phyloP scores from a whole-genome alignment of 2,888 invertebrate genomes.

The Frankliniella fusca region DNA sequence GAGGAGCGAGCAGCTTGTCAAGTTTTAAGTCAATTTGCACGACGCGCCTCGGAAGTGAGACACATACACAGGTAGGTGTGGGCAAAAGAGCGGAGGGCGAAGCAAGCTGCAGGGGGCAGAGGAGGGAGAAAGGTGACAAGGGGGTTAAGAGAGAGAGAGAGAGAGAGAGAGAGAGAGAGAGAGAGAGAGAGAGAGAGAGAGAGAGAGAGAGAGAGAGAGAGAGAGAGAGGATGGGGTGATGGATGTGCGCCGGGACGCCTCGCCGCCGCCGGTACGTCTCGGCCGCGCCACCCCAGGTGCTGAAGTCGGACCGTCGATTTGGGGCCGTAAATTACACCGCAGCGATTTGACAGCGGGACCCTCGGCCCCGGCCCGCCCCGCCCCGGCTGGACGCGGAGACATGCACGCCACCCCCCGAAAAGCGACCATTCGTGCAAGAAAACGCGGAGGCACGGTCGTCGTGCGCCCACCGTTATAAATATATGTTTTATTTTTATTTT shows the following conservation, averaged over 20 bases:
- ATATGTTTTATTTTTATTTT: too few relatives aligned
- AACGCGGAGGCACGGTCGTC: too few relatives aligned
- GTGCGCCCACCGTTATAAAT: too few relatives aligned
- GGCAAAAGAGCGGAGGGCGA: neutral
- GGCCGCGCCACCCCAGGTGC: neutral
- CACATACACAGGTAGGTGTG: neutral
- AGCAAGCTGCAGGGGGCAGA: neutral
- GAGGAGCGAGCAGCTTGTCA: neutral
- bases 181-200: neutral
- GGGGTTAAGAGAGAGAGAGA: neutral
- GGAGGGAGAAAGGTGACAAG: neutral
- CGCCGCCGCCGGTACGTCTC: neutral
- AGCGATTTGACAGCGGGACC: slow-evolving; percentile 1
- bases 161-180: neutral
- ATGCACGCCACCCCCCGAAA: too few relatives aligned
- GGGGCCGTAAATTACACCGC: neutral
- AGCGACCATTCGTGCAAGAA: too few relatives aligned
- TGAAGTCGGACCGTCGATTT: slow-evolving; percentile 7
- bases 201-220: neutral
- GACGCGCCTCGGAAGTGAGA: neutral
- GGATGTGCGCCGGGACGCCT: neutral
- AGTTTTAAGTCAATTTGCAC: slow-evolving; percentile 18
- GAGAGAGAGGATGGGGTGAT: neutral
- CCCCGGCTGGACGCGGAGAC: neutral
- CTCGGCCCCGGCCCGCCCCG: neutral